phyloP scores from a whole-genome alignment of 2,888 invertebrate genomes.

The Plagodis pulveraria region DNA sequence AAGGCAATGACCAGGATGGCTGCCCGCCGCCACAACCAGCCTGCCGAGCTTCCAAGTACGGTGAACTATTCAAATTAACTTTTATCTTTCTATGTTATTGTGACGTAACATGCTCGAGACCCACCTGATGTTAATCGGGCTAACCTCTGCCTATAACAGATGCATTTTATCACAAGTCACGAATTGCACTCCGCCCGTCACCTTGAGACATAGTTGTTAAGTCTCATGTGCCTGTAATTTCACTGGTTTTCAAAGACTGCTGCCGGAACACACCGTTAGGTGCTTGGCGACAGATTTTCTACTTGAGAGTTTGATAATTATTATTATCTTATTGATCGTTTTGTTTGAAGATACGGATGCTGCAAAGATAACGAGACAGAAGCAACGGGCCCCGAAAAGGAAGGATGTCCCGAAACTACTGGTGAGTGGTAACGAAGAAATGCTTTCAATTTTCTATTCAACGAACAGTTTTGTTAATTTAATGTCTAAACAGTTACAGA shows the following conservation, averaged over 20 bases:
- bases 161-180: no score
- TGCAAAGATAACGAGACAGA: slow-evolving; percentile 88
- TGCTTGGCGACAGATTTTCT: no score
- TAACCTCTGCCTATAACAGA: no score
- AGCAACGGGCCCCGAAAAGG: slow-evolving; percentile 86
- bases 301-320: no score
- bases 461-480: not conserved
- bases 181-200: no score
- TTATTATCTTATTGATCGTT: not conserved
- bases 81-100: no score
- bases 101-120: no score
- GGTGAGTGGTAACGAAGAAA: slow-evolving; percentile 40
- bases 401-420: slow-evolving; percentile 76
- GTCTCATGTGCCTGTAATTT: no score
- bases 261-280: no score
- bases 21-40: slow-evolving; percentile 89
- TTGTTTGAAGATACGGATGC: slow-evolving; percentile 85
- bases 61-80: not conserved
- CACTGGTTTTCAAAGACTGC: no score
- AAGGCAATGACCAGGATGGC: slow-evolving; percentile 93
- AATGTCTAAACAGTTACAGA: not conserved
- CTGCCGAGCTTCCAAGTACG: slow-evolving; percentile 84
- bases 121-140: no score
- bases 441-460: not conserved
- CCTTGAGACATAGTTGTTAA: no score